phyloP scores from a whole-genome alignment of 2,888 invertebrate species.

The Imbricaverruca yamaguchii region DNA sequence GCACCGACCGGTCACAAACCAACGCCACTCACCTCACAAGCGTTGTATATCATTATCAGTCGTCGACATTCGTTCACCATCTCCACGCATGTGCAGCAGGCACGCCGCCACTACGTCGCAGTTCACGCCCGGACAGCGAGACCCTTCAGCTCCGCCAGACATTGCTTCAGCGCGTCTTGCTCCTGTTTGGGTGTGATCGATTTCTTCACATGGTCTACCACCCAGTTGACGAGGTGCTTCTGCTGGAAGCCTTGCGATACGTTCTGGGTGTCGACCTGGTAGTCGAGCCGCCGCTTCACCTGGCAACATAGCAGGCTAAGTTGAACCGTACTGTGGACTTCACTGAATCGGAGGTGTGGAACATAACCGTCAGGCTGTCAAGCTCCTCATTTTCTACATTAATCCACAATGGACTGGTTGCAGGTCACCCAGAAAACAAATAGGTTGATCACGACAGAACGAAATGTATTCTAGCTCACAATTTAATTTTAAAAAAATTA shows the following conservation, averaged over 20 bases:
- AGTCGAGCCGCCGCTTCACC: conserved; percentile 83
- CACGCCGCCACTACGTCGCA: not conserved
- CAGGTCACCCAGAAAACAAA: no score
- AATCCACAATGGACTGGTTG: no score
- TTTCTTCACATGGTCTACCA: conserved; percentile 70
- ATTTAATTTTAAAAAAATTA: no score
- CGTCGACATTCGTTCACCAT: not conserved
- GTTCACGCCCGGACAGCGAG: conserved; percentile 48
- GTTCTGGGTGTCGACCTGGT: conserved; percentile 77
- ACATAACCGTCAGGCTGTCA: no score
- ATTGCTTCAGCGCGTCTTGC: conserved; percentile 78
- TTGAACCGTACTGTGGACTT: not conserved
- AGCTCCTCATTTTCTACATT: no score
- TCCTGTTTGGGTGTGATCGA: conserved; percentile 92
- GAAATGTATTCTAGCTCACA: no score
- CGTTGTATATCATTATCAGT: not conserved
- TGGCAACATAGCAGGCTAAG: conserved; percentile 39
- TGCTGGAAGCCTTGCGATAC: conserved; percentile 78
- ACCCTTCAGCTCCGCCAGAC: conserved; percentile 73
- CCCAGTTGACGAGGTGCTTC: conserved; percentile 91
- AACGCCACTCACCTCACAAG: not conserved
- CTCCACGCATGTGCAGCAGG: no score
- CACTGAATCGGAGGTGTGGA: no score
- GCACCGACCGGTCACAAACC: no score
- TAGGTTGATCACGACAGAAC: no score